Evolutionary conservation across 2,888 invertebrate genomes (phyloP).

Genomic region (Andrena marginata): DNA sequence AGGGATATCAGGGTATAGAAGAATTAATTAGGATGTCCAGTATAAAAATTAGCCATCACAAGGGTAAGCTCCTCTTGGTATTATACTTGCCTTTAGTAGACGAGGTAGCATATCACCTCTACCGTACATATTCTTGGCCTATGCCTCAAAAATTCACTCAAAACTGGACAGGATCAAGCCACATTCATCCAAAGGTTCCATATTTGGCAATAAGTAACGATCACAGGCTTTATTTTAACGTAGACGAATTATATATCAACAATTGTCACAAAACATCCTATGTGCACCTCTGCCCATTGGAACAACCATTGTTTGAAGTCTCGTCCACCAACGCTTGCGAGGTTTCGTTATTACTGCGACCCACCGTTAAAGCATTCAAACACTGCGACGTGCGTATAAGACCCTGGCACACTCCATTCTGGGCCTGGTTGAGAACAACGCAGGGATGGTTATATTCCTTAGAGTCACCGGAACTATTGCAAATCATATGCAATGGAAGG

Average conservation of each 20-base stretch:
- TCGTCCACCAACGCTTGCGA: background rate
- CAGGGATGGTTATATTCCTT: slow-evolving; percentile 1
- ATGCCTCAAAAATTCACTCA: background rate
- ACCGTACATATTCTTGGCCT: background rate
- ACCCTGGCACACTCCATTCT: background rate
- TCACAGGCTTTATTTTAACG: background rate
- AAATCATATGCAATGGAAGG: background rate
- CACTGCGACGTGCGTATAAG: background rate
- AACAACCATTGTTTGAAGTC: background rate
- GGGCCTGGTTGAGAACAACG: background rate
- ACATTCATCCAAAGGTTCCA: background rate
- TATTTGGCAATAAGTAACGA: background rate
- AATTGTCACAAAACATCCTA: background rate
- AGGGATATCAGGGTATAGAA: background rate
- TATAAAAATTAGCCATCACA: background rate
- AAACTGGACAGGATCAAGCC: background rate
- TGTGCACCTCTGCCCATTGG: background rate
- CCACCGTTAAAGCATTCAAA: background rate
- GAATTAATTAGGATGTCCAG: background rate
- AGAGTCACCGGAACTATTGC: background rate
- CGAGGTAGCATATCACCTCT: background rate
- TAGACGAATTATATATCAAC: background rate
- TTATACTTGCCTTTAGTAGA: background rate
- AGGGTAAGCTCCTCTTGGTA: background rate
- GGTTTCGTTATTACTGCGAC: background rate